Evolutionary conservation across 2,113 vertebrate species (phyloP).

Genomic region (Bubo blakistoni): DNA sequence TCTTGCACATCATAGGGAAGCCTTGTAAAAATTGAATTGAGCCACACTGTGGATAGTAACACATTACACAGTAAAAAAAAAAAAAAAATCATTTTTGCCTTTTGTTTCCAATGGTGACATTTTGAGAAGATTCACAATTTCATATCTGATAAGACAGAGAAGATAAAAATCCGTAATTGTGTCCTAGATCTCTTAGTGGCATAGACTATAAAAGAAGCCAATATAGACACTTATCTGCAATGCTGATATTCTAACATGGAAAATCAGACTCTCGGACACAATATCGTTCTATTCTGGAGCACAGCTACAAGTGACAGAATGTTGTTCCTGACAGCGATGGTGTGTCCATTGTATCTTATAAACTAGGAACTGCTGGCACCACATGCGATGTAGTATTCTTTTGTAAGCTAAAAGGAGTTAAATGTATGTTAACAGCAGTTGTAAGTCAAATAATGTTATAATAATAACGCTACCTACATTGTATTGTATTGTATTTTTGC

Average conservation of each 20-base stretch:
- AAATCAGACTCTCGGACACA: background rate
- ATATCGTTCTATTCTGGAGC: background rate
- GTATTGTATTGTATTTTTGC: background rate
- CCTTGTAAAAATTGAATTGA: slow-evolving; percentile 41
- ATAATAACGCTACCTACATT: background rate
- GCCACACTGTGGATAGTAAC: background rate
- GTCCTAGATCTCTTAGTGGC: background rate
- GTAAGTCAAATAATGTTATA: background rate
- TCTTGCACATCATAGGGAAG: slow-evolving; percentile 12
- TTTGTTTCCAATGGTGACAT: slow-evolving; percentile 24
- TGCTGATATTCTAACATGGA: background rate
- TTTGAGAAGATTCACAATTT: slow-evolving; percentile 14
- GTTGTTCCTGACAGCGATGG: background rate
- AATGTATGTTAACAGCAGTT: background rate
- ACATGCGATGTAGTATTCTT: background rate
- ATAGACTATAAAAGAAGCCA: background rate
- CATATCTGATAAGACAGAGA: background rate
- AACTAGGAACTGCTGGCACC: background rate
- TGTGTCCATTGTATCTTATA: background rate
- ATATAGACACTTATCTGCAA: background rate
- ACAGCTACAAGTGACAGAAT: background rate
- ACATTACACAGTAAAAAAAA: background rate
- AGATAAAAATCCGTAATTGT: background rate
- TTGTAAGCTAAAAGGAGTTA: background rate
- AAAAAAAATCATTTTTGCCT: background rate